Conservation (phyloP, 2,888 invertebrate species). For the Diabrotica balteata region DNA sequence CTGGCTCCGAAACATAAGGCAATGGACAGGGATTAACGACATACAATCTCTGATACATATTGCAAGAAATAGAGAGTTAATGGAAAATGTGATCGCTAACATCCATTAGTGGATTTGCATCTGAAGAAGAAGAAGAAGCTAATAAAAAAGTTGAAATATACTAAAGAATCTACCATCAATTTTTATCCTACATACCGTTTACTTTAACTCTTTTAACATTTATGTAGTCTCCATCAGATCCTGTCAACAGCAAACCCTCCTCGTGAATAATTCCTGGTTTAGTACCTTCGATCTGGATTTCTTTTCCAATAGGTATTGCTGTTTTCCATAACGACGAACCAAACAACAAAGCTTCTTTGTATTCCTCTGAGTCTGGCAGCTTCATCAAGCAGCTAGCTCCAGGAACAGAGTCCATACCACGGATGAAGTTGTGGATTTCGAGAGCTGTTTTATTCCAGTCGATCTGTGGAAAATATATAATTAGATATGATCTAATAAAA, state of each 20-base stretch:
- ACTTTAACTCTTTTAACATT: constrained; percentile 58
- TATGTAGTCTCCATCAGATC: constrained; percentile 80
- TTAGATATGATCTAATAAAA: not conserved
- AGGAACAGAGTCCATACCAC: constrained; percentile 93
- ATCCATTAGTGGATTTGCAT: too few relatives aligned
- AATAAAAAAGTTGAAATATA: too few relatives aligned
- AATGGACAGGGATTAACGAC: too few relatives aligned
- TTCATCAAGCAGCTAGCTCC: constrained; percentile 74
- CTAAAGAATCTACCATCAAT: not conserved
- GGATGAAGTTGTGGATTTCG: constrained; percentile 90
- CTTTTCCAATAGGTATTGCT: constrained; percentile 64
- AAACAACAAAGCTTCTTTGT: constrained; percentile 76
- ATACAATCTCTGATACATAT: too few relatives aligned
- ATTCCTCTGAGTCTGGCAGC: constrained; percentile 59
- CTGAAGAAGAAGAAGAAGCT: too few relatives aligned
- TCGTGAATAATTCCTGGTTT: constrained; percentile 76
- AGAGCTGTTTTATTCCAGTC: constrained; percentile 74
- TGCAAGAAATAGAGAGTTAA: too few relatives aligned
- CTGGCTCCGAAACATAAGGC: too few relatives aligned
- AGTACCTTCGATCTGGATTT: constrained; percentile 69
- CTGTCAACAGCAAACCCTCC: constrained; percentile 80
- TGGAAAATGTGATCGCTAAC: too few relatives aligned
- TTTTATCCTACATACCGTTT: constrained; percentile 42
- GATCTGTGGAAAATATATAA: constrained; percentile 61
- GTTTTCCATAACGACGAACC: constrained; percentile 79